Evolutionary conservation across 2,888 invertebrate species (phyloP).

Genomic region (Syritta pipiens): DNA sequence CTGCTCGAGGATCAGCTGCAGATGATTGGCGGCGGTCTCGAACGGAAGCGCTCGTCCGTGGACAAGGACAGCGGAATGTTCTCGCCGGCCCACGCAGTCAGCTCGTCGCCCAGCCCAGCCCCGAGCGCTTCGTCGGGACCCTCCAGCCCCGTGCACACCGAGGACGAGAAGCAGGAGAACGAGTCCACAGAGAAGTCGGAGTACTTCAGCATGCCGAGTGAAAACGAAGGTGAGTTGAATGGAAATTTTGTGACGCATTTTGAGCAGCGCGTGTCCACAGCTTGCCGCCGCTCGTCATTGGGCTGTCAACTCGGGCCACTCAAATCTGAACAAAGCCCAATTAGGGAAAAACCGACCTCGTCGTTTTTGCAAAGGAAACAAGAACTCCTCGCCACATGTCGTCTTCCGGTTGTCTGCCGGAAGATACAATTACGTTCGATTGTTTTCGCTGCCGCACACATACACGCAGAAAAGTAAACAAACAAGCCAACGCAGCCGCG

Average conservation of each 20-base stretch:
- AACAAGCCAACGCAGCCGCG: constrained; percentile 30
- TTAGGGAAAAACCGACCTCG: no score
- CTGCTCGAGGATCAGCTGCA: constrained; percentile 73
- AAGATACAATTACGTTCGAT: constrained; percentile 53
- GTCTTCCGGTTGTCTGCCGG: constrained; percentile 40
- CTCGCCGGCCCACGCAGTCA: constrained; percentile 71
- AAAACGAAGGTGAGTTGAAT: constrained; percentile 76
- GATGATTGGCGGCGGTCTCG: constrained; percentile 56
- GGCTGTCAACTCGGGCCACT: no score
- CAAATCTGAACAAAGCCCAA: no score
- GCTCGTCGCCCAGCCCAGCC: constrained; percentile 76
- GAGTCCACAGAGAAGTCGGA: constrained; percentile 81
- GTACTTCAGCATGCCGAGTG: constrained; percentile 75
- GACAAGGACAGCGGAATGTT: constrained; percentile 71
- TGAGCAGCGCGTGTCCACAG: no score
- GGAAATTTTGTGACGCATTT: not conserved
- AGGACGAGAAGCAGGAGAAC: constrained; percentile 81
- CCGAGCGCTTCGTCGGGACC: constrained; percentile 79
- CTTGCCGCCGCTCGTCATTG: no score
- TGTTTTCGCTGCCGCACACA: constrained; percentile 21
- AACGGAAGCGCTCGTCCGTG: constrained; percentile 75
- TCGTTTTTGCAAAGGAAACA: no score
- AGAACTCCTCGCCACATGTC: constrained; percentile 12
- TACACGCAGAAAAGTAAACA: constrained; percentile 39
- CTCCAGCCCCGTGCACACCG: constrained; percentile 79